Conservation (phyloP, 1,140 invertebrate species). For the Microplitis mediator region DNA sequence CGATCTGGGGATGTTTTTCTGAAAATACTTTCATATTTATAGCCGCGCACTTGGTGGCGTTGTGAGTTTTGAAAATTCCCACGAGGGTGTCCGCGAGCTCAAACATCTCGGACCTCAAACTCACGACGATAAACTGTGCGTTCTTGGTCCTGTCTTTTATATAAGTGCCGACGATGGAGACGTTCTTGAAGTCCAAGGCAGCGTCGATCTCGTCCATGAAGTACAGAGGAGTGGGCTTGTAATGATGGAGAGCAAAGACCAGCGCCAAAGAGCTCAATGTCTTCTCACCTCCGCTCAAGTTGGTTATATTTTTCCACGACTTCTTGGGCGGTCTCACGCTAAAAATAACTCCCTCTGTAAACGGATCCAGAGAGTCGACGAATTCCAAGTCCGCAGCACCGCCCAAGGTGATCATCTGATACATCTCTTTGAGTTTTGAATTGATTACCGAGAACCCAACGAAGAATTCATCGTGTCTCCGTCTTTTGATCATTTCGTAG, state of each 20-base stretch:
- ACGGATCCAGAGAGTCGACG: slow-evolving; percentile 94
- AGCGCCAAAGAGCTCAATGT: slow-evolving; percentile 95
- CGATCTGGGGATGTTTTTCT: background rate
- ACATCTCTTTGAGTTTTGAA: slow-evolving; percentile 91
- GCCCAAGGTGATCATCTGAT: slow-evolving; percentile 97
- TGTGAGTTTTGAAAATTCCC: slow-evolving; percentile 94
- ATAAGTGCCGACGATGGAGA: slow-evolving; percentile 98
- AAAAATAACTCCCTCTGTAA: slow-evolving; percentile 94
- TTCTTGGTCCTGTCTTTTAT: slow-evolving; percentile 97
- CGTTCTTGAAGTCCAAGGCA: slow-evolving; percentile 98
- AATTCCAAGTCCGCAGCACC: slow-evolving; percentile 97
- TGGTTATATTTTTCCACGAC: slow-evolving; percentile 98
- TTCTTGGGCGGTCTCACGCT: slow-evolving; percentile 97
- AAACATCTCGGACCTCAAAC: slow-evolving; percentile 97
- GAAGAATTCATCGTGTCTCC: slow-evolving; percentile 84
- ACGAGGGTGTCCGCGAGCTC: slow-evolving; percentile 90
- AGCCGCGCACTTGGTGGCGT: slow-evolving; percentile 83
- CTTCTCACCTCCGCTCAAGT: slow-evolving; percentile 99
- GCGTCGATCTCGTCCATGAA: slow-evolving; percentile 99
- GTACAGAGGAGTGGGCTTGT: slow-evolving; percentile 97
- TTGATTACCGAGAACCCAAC: slow-evolving; percentile 90
- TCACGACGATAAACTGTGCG: slow-evolving; percentile 99
- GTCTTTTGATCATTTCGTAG: slow-evolving; percentile 74
- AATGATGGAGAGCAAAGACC: slow-evolving; percentile 98
- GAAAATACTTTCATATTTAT: slow-evolving; percentile 58